These are phyloP conservation scores for Natator depressus DNA, from an alignment of 2,113 vertebrate genomes.

Conservation along the genomic window DNA sequence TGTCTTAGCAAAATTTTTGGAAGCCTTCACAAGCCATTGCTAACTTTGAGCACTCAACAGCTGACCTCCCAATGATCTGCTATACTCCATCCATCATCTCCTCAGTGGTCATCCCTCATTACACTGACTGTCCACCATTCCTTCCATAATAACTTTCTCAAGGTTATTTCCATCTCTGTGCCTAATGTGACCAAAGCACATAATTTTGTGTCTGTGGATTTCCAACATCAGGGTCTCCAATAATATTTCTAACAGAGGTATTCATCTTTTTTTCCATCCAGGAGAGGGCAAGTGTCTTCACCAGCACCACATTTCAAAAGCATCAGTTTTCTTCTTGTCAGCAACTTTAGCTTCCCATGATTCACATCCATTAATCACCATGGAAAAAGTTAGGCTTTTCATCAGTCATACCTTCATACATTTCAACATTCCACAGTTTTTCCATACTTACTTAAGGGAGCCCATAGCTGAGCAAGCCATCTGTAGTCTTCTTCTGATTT, in stretches of 20 bases:
- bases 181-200: not conserved
- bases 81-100: not conserved
- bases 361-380: not conserved
- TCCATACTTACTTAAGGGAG: not conserved
- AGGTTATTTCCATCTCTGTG: not conserved
- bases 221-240: not conserved
- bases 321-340: not conserved
- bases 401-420: not conserved
- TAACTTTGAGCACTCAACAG: not conserved
- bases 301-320: not conserved
- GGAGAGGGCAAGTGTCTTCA: not conserved
- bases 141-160: not conserved
- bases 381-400: not conserved
- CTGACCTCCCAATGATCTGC: not conserved
- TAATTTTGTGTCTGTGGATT: not conserved
- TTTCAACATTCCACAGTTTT: not conserved
- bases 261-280: not conserved
- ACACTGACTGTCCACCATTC: not conserved
- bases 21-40: not conserved
- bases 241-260: not conserved
- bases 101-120: not conserved
- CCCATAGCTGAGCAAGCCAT: not conserved
- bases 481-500: not conserved
- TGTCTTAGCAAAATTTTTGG: not conserved
- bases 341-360: not conserved